A percentile compares a stretch with the other conserved stretches of the same genome.
These are phyloP conservation scores for Euura saliciscinereae DNA, from an alignment of 1,140 invertebrate species.

Conservation along the genomic window DNA sequence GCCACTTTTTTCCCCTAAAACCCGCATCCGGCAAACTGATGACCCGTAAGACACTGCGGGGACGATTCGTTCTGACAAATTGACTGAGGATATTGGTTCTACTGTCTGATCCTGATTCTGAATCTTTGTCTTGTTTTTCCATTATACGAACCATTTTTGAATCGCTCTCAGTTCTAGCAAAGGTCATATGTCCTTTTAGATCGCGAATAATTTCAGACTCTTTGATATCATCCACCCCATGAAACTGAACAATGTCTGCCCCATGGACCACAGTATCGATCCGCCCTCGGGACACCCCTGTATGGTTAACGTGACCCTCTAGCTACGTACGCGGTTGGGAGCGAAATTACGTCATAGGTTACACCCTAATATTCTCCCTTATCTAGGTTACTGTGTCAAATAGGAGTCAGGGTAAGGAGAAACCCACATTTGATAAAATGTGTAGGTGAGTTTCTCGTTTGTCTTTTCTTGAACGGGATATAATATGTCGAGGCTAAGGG, in stretches of 20 bases:
- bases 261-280: slow-evolving; percentile 23
- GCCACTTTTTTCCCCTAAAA: slow-evolving; percentile 26
- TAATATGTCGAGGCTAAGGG: no score
- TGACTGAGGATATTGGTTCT: background rate
- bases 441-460: no score
- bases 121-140: no score
- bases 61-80: background rate
- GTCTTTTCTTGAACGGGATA: no score
- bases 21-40: background rate
- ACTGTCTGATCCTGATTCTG: no score
- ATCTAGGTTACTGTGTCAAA: slow-evolving; percentile 53
- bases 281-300: slow-evolving; percentile 15
- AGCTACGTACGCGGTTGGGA: slow-evolving; percentile 4
- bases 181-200: no score
- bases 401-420: background rate
- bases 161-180: no score
- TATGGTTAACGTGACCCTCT: slow-evolving; percentile 9
- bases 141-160: no score
- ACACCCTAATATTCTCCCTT: slow-evolving; percentile 32
- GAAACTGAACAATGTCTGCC: slow-evolving; percentile 2
- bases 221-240: no score
- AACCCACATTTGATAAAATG: background rate
- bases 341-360: slow-evolving; percentile 17
- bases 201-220: no score
- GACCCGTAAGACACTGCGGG: background rate